Base-by-base conservation (phyloP, 2,888 invertebrate genomes). In the Patella pellucida region DNA sequence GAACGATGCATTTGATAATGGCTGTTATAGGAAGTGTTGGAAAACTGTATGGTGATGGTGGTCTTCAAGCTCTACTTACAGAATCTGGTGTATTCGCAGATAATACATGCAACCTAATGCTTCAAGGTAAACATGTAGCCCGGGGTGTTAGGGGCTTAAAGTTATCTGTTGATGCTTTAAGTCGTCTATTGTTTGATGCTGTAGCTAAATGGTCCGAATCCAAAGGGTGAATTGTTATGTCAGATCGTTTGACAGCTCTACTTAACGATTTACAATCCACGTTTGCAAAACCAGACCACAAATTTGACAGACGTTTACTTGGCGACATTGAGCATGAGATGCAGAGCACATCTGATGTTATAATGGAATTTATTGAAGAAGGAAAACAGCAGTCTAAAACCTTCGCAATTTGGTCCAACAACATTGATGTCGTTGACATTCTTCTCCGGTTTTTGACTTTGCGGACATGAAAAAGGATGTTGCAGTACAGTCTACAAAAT, bases 1-100 rank as follows among this genome's bases (percentile, higher is more conserved):
- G n/a, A n/a, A n/a, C n/a, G 41, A 76, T 76, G 67, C 73, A 76
- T 56, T 69, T 75, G 27, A 27, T 27, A 69, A 75, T 76, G 69
- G 23, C 69, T n/a, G 27, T 69, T 31, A 23, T 69, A 41, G 69
- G 50, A n/a, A 76, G 68, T 74, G 68, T 73, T 73, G 76, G 76
- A 50, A 72, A 76, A 31, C 73, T 76, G 14, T 76, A 41, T 74
- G 69, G 69, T 19, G 74, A 73, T 52, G 69, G 74, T 69, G 52
- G 69, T 50, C 41, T 73, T 23, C 68, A 69, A 16, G 31, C 27
- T 16, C n/a, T 68, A 27, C 52, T 73, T 19, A 73, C 74, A 50
- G 41, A 19, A 31, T 11, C 68, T 23, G 69, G 41, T 31, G 69
- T 74, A 7, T 74, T 51, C 52, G 74, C 74, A 9, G 19, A 16